Conservation (phyloP, 1,140 invertebrate species). For the Steinernema feltiae region DNA sequence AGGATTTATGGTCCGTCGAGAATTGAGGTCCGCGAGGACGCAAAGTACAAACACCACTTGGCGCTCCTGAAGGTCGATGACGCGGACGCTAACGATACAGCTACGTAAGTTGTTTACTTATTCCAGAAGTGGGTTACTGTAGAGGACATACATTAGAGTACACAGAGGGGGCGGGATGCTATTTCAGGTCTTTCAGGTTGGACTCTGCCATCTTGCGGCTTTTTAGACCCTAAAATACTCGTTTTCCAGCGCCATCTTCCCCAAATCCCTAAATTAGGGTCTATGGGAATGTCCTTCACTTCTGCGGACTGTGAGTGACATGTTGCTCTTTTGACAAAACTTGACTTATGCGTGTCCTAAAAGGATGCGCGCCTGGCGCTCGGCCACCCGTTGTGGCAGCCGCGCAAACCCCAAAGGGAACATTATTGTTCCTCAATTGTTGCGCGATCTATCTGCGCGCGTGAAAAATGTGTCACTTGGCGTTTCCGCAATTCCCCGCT, state of each 20-base stretch:
- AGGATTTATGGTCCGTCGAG: constrained; percentile 65
- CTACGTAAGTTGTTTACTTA: constrained; percentile 36
- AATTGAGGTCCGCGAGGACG: constrained; percentile 39
- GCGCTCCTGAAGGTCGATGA: constrained; percentile 40
- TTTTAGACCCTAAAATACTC: too few species aligned
- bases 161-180: background rate
- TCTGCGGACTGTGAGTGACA: too few species aligned
- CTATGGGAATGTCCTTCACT: too few species aligned
- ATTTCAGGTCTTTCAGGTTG: background rate
- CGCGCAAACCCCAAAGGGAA: background rate
- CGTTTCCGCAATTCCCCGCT: background rate
- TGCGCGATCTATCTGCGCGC: constrained; percentile 11
- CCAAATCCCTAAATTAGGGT: too few species aligned
- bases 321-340: background rate
- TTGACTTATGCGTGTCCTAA: background rate
- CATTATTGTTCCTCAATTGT: constrained; percentile 5
- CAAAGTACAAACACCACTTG: constrained; percentile 22
- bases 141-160: background rate
- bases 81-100: constrained; percentile 35
- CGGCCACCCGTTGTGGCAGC: background rate
- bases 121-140: too few species aligned
- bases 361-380: too few species aligned
- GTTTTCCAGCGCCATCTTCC: too few species aligned
- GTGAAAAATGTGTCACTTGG: constrained; percentile 7
- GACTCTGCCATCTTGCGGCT: background rate